Evolutionary conservation across 2,113 vertebrate species (phyloP).

Genomic region (Alouatta palliata): DNA sequence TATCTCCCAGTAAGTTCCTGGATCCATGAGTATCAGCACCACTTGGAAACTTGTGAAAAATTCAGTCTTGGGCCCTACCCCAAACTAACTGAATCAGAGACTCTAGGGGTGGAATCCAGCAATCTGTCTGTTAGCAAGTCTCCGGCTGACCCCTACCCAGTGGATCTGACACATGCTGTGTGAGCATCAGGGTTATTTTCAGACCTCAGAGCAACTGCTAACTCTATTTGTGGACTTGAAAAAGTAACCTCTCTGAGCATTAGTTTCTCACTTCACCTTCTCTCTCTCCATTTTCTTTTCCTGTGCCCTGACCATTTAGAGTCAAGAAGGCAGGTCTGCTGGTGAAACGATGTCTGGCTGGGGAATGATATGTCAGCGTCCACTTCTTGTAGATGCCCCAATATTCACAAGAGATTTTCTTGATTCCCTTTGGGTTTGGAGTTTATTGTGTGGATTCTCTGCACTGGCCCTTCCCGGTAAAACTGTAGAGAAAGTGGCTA

Average conservation of each 20-base stretch:
- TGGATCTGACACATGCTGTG: background rate
- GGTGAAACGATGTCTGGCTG: background rate
- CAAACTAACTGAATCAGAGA: background rate
- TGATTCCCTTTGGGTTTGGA: background rate
- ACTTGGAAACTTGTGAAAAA: background rate
- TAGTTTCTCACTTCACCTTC: background rate
- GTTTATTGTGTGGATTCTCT: background rate
- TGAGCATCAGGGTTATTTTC: background rate
- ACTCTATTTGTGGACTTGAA: background rate
- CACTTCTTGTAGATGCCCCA: background rate
- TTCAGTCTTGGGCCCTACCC: background rate
- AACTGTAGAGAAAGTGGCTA: background rate
- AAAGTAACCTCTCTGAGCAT: background rate
- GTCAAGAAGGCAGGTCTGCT: background rate
- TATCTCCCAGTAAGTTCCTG: background rate
- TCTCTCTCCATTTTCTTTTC: background rate
- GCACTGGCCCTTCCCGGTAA: background rate
- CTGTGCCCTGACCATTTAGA: background rate
- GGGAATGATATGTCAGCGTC: background rate
- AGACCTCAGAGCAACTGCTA: background rate
- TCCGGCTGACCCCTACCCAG: accelerated
- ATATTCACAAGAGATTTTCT: background rate
- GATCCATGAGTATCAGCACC: background rate
- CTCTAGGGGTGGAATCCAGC: background rate
- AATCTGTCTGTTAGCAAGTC: background rate